Percentiles rank a stretch among this genome's conserved stretches.
Conservation (phyloP, 2,888 invertebrate species). For the Autographa pulchrina region DNA sequence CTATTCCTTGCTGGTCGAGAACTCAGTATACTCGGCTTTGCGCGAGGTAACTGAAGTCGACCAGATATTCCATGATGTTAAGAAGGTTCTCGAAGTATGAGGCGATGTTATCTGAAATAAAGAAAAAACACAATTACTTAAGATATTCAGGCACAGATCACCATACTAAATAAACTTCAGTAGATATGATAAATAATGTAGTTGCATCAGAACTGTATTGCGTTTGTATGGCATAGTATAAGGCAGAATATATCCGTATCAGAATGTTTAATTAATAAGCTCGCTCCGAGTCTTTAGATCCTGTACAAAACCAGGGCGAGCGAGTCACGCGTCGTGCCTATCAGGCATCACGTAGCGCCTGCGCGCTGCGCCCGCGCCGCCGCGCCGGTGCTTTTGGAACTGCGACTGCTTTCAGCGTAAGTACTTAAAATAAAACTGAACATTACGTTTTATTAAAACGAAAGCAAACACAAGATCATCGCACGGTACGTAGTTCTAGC, state of each 20-base stretch:
- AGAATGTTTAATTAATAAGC: slow-evolving; percentile 82
- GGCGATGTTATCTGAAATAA: slow-evolving; percentile 73
- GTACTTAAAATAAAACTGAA: slow-evolving; percentile 57
- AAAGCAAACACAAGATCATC: slow-evolving; percentile 64
- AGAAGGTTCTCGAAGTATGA: slow-evolving; percentile 48
- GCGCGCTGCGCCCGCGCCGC: slow-evolving; percentile 42
- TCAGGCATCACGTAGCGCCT: slow-evolving; percentile 73
- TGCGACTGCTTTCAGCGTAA: slow-evolving; percentile 41
- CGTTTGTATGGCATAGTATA: slow-evolving; percentile 44
- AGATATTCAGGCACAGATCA: slow-evolving; percentile 4
- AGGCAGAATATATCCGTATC: slow-evolving; percentile 64
- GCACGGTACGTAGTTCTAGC: slow-evolving; percentile 63
- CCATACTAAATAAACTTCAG: not conserved
- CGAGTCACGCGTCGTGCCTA: slow-evolving; percentile 84
- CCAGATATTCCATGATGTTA: slow-evolving; percentile 71
- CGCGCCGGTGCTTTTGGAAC: slow-evolving; percentile 35
- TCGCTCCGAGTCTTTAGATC: slow-evolving; percentile 77
- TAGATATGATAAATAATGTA: slow-evolving; percentile 12
- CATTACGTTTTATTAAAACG: slow-evolving; percentile 60
- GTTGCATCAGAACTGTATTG: slow-evolving; percentile 27
- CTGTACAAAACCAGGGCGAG: slow-evolving; percentile 85
- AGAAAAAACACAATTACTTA: slow-evolving; percentile 59
- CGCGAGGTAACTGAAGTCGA: slow-evolving; percentile 60
- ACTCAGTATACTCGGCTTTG: slow-evolving; percentile 72
- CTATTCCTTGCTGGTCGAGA: slow-evolving; percentile 71